phyloP scores from a whole-genome alignment of 2,113 vertebrate species.

The Synchiropus splendidus region DNA sequence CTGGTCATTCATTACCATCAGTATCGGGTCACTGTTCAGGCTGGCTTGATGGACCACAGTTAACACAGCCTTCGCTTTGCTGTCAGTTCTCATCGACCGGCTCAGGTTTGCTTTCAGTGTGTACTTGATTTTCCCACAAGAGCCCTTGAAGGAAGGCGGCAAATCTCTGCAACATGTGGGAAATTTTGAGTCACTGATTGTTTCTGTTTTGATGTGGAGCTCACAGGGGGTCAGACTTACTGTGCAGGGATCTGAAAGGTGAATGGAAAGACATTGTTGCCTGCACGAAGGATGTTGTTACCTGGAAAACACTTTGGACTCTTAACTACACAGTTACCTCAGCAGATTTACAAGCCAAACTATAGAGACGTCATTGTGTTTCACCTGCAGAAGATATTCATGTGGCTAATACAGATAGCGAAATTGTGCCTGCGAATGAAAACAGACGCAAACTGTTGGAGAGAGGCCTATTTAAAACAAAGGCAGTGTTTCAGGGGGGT shows the following conservation, averaged over 20 bases:
- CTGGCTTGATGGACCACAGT: slow-evolving; percentile 17
- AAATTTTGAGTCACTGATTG: not conserved
- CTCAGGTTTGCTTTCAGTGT: slow-evolving; percentile 39
- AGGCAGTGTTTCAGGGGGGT: no score
- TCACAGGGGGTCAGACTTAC: slow-evolving; percentile 27
- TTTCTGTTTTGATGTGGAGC: no score
- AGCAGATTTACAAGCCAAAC: no score
- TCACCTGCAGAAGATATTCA: no score
- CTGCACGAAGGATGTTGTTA: slow-evolving; percentile 14
- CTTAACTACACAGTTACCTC: not conserved
- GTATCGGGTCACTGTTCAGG: not conserved
- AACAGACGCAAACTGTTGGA: no score
- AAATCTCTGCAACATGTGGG: slow-evolving; percentile 30
- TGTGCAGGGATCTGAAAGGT: slow-evolving; percentile 51
- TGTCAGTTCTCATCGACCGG: slow-evolving; percentile 30
- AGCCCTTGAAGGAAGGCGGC: slow-evolving; percentile 33
- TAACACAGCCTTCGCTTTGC: slow-evolving; percentile 37
- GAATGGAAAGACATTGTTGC: slow-evolving; percentile 51
- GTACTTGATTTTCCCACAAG: slow-evolving; percentile 40
- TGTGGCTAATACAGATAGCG: no score
- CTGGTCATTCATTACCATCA: slow-evolving; percentile 24
- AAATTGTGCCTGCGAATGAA: no score
- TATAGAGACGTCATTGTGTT: no score
- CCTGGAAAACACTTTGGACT: slow-evolving; percentile 30
- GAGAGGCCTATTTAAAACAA: no score